These are phyloP conservation scores for Meloidogyne hapla DNA, from an alignment of 1,140 invertebrate species.

Conservation along the genomic window DNA sequence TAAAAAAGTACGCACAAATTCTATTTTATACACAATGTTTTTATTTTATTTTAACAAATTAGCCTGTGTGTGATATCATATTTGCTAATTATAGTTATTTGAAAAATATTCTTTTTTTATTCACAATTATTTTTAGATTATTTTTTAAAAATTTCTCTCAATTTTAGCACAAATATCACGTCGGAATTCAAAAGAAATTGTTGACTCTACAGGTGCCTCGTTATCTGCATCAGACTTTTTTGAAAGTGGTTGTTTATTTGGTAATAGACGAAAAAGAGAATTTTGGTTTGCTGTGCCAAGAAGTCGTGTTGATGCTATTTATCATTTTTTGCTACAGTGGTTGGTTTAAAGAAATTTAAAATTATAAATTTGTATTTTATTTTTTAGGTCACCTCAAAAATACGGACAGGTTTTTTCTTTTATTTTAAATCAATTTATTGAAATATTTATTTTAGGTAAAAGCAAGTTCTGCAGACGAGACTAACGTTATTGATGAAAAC, in stretches of 20 bases:
- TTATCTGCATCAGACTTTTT: constrained; percentile 31
- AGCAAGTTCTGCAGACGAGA: constrained; percentile 38
- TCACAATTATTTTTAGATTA: not conserved
- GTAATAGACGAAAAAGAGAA: constrained; percentile 59
- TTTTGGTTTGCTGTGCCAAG: constrained; percentile 62
- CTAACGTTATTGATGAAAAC: constrained; percentile 26
- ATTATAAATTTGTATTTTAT: too few species aligned
- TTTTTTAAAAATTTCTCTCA: not conserved
- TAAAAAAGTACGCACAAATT: not conserved
- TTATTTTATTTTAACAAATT: not conserved
- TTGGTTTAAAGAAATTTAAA: not conserved
- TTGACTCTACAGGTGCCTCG: not conserved
- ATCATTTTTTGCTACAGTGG: constrained; percentile 63
- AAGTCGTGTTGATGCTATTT: constrained; percentile 59
- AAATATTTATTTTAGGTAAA: constrained; percentile 24
- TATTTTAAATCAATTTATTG: too few species aligned
- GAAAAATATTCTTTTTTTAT: not conserved
- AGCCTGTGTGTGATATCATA: not conserved
- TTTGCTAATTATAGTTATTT: not conserved
- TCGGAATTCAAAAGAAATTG: not conserved
- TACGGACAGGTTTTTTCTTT: constrained; percentile 53
- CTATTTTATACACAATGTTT: not conserved
- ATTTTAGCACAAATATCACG: constrained; percentile 1
- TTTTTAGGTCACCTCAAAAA: constrained; percentile 52
- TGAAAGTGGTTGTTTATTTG: constrained; percentile 53